Percentiles rank a stretch among this genome's conserved stretches.
phyloP scores from a whole-genome alignment of 2,888 invertebrate genomes.

The Agonopterix subpropinquella region DNA sequence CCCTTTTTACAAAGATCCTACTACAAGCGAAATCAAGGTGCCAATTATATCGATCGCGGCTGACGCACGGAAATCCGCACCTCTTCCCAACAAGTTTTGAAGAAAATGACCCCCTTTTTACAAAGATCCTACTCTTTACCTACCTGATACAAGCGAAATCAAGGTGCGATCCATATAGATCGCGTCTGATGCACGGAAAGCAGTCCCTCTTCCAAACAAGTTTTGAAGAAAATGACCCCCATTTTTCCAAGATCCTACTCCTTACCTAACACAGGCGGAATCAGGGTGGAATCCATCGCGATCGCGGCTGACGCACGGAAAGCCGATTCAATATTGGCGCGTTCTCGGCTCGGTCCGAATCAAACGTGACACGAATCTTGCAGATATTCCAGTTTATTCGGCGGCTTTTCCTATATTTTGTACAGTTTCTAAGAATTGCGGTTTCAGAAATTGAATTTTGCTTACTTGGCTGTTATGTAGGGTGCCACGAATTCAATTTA shows the following conservation, averaged over 20 bases:
- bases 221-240: too few relatives aligned
- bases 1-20: too few relatives aligned
- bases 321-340: constrained; percentile 26
- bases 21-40: too few relatives aligned
- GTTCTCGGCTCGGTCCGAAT: constrained; percentile 20
- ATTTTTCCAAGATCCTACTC: too few relatives aligned
- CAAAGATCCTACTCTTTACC: too few relatives aligned
- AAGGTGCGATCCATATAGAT: too few relatives aligned
- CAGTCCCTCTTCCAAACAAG: too few relatives aligned
- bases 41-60: neutral
- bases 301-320: constrained; percentile 5
- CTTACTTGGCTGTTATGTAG: too few relatives aligned
- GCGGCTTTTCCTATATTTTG: constrained; percentile 33
- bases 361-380: constrained; percentile 23
- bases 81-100: too few relatives aligned
- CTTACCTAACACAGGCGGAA: neutral
- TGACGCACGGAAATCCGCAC: neutral
- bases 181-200: too few relatives aligned
- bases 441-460: neutral
- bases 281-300: constrained; percentile 9
- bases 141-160: neutral
- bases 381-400: constrained; percentile 17
- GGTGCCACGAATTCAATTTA: too few relatives aligned
- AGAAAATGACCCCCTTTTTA: too few relatives aligned
- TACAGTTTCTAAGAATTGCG: constrained; percentile 60